A percentile compares a stretch with the other conserved stretches of the same genome.
These are phyloP conservation scores for Chunga burmeisteri DNA, from an alignment of 2,113 vertebrate genomes.

Conservation along the genomic window DNA sequence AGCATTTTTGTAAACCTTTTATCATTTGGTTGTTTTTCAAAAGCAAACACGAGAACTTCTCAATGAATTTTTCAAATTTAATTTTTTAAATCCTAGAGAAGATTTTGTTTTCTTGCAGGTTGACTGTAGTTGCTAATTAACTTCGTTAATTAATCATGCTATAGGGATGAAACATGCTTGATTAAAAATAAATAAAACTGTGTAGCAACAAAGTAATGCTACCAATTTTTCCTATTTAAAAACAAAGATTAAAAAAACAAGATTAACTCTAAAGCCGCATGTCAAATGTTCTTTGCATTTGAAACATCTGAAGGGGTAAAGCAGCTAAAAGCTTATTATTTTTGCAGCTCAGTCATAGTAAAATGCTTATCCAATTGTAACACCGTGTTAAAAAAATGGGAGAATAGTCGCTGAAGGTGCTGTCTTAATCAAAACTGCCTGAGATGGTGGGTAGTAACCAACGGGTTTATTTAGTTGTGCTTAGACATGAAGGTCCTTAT, in stretches of 20 bases:
- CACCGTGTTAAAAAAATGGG: neutral
- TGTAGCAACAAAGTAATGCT: neutral
- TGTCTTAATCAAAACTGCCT: neutral
- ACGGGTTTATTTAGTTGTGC: neutral
- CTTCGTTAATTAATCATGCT: constrained; percentile 49
- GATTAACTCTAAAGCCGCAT: constrained; percentile 45
- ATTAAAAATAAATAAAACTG: constrained; percentile 45
- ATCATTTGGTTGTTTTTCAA: constrained; percentile 17
- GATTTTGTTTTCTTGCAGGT: constrained; percentile 38
- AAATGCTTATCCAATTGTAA: constrained; percentile 8
- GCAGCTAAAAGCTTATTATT: constrained; percentile 19
- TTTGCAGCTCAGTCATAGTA: neutral
- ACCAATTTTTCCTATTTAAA: constrained; percentile 25
- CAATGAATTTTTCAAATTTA: constrained; percentile 24
- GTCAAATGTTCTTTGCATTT: constrained; percentile 47
- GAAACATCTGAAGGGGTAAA: constrained; percentile 30
- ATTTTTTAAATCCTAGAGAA: constrained; percentile 33
- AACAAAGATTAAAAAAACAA: neutral
- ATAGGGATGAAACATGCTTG: constrained; percentile 35
- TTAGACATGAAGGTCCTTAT: neutral
- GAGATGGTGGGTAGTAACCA: neutral
- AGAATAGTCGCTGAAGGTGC: neutral
- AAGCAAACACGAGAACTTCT: neutral
- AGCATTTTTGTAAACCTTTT: constrained; percentile 37
- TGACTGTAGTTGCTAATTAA: constrained; percentile 46